Base-by-base conservation (phyloP, 1,140 invertebrate species). In the Akabosia matsudoensis region DNA sequence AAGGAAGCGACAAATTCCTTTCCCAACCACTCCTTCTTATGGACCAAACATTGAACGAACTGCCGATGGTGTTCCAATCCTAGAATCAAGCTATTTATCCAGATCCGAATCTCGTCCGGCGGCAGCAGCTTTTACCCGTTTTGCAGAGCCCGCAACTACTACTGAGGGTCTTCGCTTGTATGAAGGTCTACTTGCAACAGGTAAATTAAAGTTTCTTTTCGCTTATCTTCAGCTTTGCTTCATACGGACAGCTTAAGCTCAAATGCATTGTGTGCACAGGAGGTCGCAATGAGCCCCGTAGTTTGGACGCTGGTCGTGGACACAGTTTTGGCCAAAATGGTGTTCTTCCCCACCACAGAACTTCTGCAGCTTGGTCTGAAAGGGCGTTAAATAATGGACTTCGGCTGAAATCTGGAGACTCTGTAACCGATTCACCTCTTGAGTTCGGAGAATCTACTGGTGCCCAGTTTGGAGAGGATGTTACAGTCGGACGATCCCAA, bases 301-400 rank as follows among this genome's bases (percentile, higher is more conserved):
- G 72, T 61, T 24, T 70, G 1, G 76, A 79, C 10, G 76, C 33
- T 56, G 10, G 30, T 16, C 22, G 37, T 13, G 4, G 24, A 4
- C 26, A 71, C 14, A 13, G 7, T 45, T 45, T 18, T 30, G 3
- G 10, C 34, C 33, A 51, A 51, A 61, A 78, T 51, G 33, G 51
- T 13, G 76, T 80, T 56, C 31, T 67, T 18, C 76, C 78, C 1
- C 73, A 81, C 54, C 80, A 81, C 31, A 51, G 79, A 10, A 33
- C 31, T 3, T 81, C 80, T 24, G 80, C 80, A n/a, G 80, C 80
- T 30, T 81, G 80, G 80, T 56, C 75, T 22, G 78, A 79, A 22
- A 22, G 22, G 74, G 37, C n/a, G 33, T 31, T 70, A 37, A 45
- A 18, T 31, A 37, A 24, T 24, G 34, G 78, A 72, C 24, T 79